Evolutionary conservation across 2,888 invertebrate genomes (phyloP), one percentile per base, ranked within the genome.

Genomic region (Hylaea fasciaria): DNA sequence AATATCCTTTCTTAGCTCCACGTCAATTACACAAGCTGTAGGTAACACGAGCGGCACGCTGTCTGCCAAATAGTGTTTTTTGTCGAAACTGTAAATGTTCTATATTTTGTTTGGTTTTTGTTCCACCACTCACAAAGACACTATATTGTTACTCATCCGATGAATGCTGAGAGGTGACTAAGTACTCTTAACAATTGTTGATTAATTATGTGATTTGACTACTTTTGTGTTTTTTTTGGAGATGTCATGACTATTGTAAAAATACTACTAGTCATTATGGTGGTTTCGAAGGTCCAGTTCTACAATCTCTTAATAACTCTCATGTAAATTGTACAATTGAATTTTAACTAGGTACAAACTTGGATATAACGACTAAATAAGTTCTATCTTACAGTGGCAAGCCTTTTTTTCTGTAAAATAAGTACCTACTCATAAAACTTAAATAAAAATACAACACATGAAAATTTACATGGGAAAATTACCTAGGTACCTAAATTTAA

Each of bases 11-110:
- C 80, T 64, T 82, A 82, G 73, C 78, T 88, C 77, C 58, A 37
- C 56, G 83, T 73, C 43, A 69, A 62, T 70, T 70, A 76, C 73
- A 80, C 81, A 78, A 78, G 72, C 69, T 74, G 77, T 74, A 82
- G 81, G 77, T 75, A 82, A 81, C 76, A 74, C 70, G 68, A 80
- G 89, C 89, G 90, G 85, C 90, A 89, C 83, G 89, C 91, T 83
- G 91, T 91, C 91, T 90, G 80, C 76, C 75, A 68, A 77, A 75
- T 77, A 72, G 68, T 75, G 72, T 77, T 75, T 80, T 76, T 78
- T 71, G 67, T 62, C 60, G 57, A 29, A 51, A 68, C 70, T 67
- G 73, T 68, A 60, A 81, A 80, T 82, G 76, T 71, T 73, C 70
- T 64, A 74, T 70, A 80, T 78, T 60, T 35, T 41, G 55, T 37